Base-by-base conservation (phyloP, 2,888 invertebrate species). In the Trichopoda pennipes region DNA sequence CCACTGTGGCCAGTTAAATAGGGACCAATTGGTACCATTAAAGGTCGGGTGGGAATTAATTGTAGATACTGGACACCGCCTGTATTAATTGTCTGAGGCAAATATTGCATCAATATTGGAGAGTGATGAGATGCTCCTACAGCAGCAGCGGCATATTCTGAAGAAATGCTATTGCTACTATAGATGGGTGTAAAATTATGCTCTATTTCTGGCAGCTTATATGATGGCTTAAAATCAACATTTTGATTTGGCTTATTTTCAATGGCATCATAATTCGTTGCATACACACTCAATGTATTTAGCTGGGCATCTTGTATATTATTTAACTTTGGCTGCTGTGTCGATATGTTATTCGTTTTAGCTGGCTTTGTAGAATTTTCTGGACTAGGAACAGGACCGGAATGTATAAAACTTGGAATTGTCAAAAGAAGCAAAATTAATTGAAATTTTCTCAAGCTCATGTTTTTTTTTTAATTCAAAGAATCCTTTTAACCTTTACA, bases 21-120 rank as follows among this genome's bases (percentile, higher is more conserved):
- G 0, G 90, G 88, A 66, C 88, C 88, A 51, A 91, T 89, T 42
- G 91, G 91, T 78, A 91, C 90, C 49, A 91, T 88, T 14, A 91
- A 86, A 16, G 91, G 91, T 1, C 90, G 87, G 0, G 90, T 90
- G 55, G 91, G 91, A 69, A 91, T 90, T 17, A 91, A 78, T 70
- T 91, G 91, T 9, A 91, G 83, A 77, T 91, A 91, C 72, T 91
- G 91, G 4, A 91, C 86, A 1, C 89, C 88, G 64, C 87, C 88
- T 63, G 88, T 87, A 21, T 87, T 83, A 2, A 86, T 66, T 55
- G 89, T 87, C 8, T 89, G 88, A 3, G 91, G 90, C 47, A 91
- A 74, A 78, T 91, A 91, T 69, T 91, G 91, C 90, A 91, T 90
- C 58, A 91, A 76, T 64, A 91, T 87, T 0, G 91, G 91, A 82